Conservation (phyloP, 2,888 invertebrate genomes). For the Notocelia uddmanniana region DNA sequence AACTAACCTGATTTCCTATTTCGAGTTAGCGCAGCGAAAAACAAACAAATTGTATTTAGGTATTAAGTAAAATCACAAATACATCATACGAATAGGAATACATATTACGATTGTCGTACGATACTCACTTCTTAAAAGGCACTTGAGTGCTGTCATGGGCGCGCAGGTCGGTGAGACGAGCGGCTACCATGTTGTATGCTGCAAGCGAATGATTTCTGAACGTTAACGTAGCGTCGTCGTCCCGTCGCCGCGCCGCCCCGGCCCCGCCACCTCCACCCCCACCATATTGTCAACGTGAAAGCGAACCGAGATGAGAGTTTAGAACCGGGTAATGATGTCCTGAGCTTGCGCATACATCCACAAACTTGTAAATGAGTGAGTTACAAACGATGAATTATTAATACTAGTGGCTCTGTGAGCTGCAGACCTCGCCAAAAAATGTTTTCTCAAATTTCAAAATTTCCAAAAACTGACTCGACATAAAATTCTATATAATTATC, state of each 20-base stretch:
- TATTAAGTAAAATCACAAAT: background rate
- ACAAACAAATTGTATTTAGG: constrained; percentile 41
- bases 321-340: background rate
- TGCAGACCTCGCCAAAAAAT: no score
- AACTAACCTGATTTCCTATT: constrained; percentile 80
- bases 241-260: constrained; percentile 53
- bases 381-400: background rate
- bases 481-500: no score
- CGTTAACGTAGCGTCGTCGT: constrained; percentile 78
- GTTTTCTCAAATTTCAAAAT: no score
- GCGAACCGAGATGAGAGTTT: constrained; percentile 49
- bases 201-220: constrained; percentile 91
- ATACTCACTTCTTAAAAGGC: constrained; percentile 98
- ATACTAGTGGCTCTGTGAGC: no score
- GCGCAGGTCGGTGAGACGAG: constrained; percentile 97
- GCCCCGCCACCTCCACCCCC: constrained; percentile 53
- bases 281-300: constrained; percentile 84
- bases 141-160: constrained; percentile 98
- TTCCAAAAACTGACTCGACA: no score
- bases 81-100: background rate
- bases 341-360: background rate
- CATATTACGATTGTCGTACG: background rate
- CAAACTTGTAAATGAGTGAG: background rate
- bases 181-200: constrained; percentile 99
- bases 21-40: constrained; percentile 55